Evolutionary conservation across 2,797 vertebrate genomes (phyloP).

Genomic region (Acropternis orthonyx): DNA sequence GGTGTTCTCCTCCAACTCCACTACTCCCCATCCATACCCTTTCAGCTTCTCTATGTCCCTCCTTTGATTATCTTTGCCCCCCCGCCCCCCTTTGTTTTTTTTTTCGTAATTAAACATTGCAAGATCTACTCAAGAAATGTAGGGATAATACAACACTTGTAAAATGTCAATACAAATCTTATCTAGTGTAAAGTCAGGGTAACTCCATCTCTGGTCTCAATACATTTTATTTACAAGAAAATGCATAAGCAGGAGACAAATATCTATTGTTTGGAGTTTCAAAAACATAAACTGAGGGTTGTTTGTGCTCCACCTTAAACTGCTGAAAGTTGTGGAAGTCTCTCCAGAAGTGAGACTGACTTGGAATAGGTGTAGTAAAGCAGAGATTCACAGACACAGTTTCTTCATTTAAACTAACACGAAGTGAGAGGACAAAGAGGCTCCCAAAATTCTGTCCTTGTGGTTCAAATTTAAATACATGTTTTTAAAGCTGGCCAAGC

Average conservation of each 20-base stretch:
- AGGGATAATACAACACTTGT: not conserved
- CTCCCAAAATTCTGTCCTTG: constrained; percentile 43
- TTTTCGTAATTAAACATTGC: not conserved
- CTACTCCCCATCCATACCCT: not conserved
- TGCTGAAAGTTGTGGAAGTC: not conserved
- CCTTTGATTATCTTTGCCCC: not conserved
- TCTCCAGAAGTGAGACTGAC: not conserved
- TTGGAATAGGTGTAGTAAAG: not conserved
- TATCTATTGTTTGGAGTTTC: not conserved
- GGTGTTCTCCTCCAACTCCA: not conserved
- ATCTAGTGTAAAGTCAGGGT: not conserved
- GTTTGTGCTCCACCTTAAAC: not conserved
- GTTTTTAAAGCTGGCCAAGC: constrained; percentile 29
- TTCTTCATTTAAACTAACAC: constrained; percentile 38
- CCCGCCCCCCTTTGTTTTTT: not conserved
- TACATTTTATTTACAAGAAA: constrained; percentile 51
- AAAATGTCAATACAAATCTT: not conserved
- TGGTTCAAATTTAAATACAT: constrained; percentile 50
- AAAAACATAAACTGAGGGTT: not conserved
- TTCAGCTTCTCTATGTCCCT: not conserved
- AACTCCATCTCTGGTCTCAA: not conserved
- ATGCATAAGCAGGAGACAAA: constrained; percentile 6
- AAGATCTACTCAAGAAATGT: not conserved
- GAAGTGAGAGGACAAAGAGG: constrained; percentile 44
- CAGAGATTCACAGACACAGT: constrained; percentile 23